Percentiles rank a stretch among this genome's conserved stretches.
Evolutionary conservation across 2,888 invertebrate genomes (phyloP).

Genomic region (Lithophane semibrunnea): DNA sequence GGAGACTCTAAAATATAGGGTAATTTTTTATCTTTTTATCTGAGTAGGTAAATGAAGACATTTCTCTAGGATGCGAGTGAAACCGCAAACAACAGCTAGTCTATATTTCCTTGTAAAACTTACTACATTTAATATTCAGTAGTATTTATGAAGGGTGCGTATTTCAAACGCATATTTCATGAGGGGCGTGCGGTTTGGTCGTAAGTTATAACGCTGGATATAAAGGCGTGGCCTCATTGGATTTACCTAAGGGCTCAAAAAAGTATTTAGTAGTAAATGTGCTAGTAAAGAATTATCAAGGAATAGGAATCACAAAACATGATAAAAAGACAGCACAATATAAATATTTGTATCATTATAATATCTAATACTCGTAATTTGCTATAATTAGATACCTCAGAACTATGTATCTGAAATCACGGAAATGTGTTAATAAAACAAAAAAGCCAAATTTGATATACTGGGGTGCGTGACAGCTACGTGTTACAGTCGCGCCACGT

Average conservation of each 20-base stretch:
- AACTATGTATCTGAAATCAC: too few species aligned
- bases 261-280: background rate
- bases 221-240: constrained; percentile 57
- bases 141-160: constrained; percentile 78
- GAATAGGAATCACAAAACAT: background rate
- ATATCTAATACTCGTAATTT: background rate
- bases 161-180: constrained; percentile 86
- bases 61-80: background rate
- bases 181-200: constrained; percentile 77
- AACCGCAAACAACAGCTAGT: constrained; percentile 8
- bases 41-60: background rate
- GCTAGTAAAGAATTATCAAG: background rate
- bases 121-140: constrained; percentile 75
- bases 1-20: background rate
- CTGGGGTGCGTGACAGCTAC: too few species aligned
- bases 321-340: background rate
- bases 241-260: background rate
- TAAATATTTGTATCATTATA: background rate
- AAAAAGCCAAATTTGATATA: too few species aligned
- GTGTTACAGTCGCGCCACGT: too few species aligned
- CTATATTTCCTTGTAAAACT: constrained; percentile 69
- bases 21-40: background rate
- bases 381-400: background rate
- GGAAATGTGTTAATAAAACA: too few species aligned
- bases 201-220: constrained; percentile 78